phyloP scores from a whole-genome alignment of 2,888 invertebrate genomes.

The Drymonia ruficornis region DNA sequence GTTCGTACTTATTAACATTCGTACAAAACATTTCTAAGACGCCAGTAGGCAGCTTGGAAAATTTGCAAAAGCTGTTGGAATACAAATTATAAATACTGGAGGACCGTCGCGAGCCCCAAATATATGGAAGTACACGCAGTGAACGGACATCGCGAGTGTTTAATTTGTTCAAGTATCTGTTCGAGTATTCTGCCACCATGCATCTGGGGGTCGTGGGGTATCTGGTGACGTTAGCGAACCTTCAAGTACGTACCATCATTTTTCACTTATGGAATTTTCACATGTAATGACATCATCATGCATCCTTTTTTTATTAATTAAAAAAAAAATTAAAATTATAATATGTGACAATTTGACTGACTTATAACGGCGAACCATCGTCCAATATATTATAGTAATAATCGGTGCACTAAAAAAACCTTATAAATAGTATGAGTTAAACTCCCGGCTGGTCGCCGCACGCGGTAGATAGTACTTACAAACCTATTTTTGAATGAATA shows the following conservation, averaged over 20 bases:
- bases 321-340: too few species aligned
- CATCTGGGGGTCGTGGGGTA: conserved; percentile 49
- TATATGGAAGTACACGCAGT: conserved; percentile 19
- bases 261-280: background rate
- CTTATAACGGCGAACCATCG: too few species aligned
- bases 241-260: conserved; percentile 40
- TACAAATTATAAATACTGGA: conserved; percentile 58
- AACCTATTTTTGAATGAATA: too few species aligned
- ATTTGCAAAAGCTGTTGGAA: conserved; percentile 51
- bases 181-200: conserved; percentile 10
- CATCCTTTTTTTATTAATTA: too few species aligned
- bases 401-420: too few species aligned
- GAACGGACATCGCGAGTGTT: conserved; percentile 32
- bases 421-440: too few species aligned
- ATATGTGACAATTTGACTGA: too few species aligned
- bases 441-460: too few species aligned
- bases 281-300: too few species aligned
- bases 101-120: conserved; percentile 29
- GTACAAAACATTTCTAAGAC: conserved; percentile 45
- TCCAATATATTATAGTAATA: too few species aligned
- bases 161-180: conserved; percentile 8
- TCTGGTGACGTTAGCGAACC: conserved; percentile 48
- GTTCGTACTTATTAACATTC: conserved; percentile 50
- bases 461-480: too few species aligned
- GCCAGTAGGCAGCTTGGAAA: conserved; percentile 36